A percentile compares a stretch with the other conserved stretches of the same genome.
These are phyloP conservation scores for Cladorhizidae sp. DNA, from an alignment of 37 sponge, comb jelly and placozoan species.

Conservation along the genomic window DNA sequence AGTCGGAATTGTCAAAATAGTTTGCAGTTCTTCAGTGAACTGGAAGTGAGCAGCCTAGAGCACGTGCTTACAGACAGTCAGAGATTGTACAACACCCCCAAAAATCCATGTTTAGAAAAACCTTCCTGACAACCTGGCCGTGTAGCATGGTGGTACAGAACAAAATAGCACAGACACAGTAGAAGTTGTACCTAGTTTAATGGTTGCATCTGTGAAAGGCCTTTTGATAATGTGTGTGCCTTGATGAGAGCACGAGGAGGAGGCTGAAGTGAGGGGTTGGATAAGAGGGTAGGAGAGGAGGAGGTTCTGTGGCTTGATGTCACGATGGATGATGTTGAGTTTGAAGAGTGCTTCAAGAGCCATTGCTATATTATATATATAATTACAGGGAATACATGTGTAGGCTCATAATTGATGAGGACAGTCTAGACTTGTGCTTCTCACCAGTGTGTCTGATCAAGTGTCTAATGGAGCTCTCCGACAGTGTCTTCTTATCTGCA, in stretches of 20 bases:
- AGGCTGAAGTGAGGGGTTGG: too few species aligned
- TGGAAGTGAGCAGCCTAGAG: too few species aligned
- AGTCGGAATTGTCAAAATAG: too few species aligned
- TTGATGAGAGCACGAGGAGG: constrained; percentile 12
- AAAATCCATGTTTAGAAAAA: too few species aligned
- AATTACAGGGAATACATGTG: too few species aligned
- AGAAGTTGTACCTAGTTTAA: constrained; percentile 66
- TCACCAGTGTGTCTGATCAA: constrained; percentile 64
- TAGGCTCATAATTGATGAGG: background rate
- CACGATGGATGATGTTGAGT: constrained; percentile 86
- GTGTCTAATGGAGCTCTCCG: constrained; percentile 76
- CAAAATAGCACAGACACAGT: too few species aligned
- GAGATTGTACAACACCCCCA: too few species aligned
- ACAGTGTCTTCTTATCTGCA: constrained; percentile 71
- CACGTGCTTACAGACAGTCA: too few species aligned
- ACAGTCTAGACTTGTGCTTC: background rate
- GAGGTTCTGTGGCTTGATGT: constrained; percentile 94
- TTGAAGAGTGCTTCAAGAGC: constrained; percentile 66
- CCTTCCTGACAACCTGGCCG: too few species aligned
- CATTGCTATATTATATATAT: constrained; percentile 50
- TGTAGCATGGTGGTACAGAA: too few species aligned
- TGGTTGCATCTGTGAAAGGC: constrained; percentile 33
- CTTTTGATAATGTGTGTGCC: background rate
- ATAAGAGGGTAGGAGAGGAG: constrained; percentile 74
- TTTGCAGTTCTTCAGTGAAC: too few species aligned